Percentiles rank a stretch among this genome's conserved stretches.
phyloP scores from a whole-genome alignment of 2,797 vertebrate genomes.

The Garrulus glandarius region DNA sequence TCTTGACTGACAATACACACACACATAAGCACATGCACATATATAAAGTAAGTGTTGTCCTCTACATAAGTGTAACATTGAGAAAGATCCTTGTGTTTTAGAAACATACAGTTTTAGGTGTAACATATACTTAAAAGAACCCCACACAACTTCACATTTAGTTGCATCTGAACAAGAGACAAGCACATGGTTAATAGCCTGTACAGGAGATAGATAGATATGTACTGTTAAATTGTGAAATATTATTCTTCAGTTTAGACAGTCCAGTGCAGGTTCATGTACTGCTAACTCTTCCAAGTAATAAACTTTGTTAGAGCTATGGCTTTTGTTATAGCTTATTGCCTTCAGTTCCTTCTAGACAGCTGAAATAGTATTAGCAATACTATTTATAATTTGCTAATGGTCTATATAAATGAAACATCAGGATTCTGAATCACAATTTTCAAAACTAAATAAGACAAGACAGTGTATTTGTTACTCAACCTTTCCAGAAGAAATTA shows the following conservation, averaged over 20 bases:
- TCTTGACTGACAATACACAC: background rate
- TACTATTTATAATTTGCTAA: background rate
- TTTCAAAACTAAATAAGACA: background rate
- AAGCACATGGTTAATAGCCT: background rate
- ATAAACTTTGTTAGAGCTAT: background rate
- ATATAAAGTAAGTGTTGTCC: background rate
- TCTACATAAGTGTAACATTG: background rate
- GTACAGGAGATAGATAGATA: background rate
- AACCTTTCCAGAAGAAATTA: background rate
- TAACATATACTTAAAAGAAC: background rate
- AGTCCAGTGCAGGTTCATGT: background rate
- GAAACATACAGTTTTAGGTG: background rate
- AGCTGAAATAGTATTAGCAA: background rate
- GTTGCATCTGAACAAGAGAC: background rate
- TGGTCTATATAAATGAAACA: background rate
- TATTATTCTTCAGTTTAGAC: background rate
- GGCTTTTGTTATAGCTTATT: background rate
- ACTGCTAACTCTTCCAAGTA: background rate
- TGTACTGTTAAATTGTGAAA: background rate
- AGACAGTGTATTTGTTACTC: background rate
- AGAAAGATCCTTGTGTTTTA: background rate
- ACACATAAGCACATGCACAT: too few species aligned
- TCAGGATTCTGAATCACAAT: background rate
- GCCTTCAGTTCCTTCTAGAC: background rate
- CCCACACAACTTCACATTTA: background rate